A percentile compares a stretch with the other conserved stretches of the same genome.
Evolutionary conservation across 2,888 invertebrate species (phyloP).

Genomic region (Spodoptera exigua): DNA sequence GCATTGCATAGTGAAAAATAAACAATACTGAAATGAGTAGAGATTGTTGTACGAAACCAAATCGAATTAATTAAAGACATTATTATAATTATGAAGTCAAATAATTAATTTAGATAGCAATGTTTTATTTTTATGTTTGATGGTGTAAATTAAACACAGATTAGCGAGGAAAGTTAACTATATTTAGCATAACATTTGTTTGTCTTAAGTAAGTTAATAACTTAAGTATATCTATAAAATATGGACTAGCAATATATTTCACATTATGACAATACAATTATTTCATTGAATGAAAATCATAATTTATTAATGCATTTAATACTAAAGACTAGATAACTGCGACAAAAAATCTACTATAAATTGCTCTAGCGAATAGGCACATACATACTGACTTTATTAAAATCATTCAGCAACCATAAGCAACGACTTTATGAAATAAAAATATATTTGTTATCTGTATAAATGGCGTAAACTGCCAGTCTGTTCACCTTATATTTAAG

Average conservation of each 20-base stretch:
- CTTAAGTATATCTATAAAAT: slow-evolving; percentile 69
- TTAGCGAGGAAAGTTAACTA: slow-evolving; percentile 76
- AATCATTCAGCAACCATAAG: slow-evolving; percentile 46
- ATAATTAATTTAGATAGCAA: neutral
- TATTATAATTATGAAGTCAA: slow-evolving; percentile 6
- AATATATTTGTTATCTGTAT: slow-evolving; percentile 40
- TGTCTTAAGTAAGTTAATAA: slow-evolving; percentile 68
- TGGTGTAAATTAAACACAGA: slow-evolving; percentile 47
- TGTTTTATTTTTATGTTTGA: neutral
- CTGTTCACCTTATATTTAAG: slow-evolving; percentile 49
- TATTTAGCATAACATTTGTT: slow-evolving; percentile 81
- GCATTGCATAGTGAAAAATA: slow-evolving; percentile 1
- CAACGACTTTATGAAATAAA: slow-evolving; percentile 38
- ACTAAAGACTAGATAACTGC: slow-evolving; percentile 53
- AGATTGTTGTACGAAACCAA: too few relatives aligned
- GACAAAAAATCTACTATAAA: slow-evolving; percentile 48
- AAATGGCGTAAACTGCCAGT: slow-evolving; percentile 13
- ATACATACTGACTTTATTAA: slow-evolving; percentile 41
- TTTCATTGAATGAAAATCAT: slow-evolving; percentile 53
- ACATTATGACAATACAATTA: slow-evolving; percentile 58
- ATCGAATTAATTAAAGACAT: neutral
- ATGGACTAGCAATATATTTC: slow-evolving; percentile 76
- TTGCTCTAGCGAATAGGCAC: slow-evolving; percentile 45
- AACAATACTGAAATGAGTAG: too few relatives aligned
- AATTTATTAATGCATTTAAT: slow-evolving; percentile 37